Evolutionary conservation across 2,888 invertebrate species (phyloP).

Genomic region (Blastobasis lacticolella): DNA sequence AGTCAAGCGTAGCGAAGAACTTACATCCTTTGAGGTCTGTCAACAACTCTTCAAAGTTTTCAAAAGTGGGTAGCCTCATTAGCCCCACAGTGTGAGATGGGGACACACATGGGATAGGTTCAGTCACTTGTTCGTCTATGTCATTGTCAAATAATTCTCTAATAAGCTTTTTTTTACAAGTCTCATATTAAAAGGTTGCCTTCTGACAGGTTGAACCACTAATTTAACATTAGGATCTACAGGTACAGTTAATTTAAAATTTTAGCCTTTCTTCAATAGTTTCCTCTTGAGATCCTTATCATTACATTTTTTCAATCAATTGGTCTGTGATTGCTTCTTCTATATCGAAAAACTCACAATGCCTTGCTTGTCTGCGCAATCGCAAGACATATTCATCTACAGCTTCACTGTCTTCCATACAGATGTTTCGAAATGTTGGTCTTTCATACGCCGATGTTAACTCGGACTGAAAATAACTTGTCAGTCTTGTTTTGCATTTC

Average conservation of each 20-base stretch:
- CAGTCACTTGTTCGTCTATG: constrained; percentile 10
- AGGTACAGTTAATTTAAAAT: constrained; percentile 8
- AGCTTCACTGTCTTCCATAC: not conserved
- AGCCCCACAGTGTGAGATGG: constrained; percentile 10
- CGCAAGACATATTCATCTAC: not conserved
- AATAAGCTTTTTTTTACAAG: constrained; percentile 7
- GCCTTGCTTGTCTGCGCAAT: not conserved
- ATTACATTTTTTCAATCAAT: constrained; percentile 5
- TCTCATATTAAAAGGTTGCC: constrained; percentile 9
- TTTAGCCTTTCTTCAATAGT: constrained; percentile 4
- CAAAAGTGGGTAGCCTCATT: constrained; percentile 5
- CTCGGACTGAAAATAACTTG: not conserved
- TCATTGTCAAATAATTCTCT: constrained; percentile 9
- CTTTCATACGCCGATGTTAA: constrained; percentile 1
- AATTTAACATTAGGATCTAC: constrained; percentile 6
- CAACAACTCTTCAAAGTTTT: constrained; percentile 8
- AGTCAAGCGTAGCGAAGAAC: constrained; percentile 9
- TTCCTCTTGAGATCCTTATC: constrained; percentile 4
- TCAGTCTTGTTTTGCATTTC: not conserved
- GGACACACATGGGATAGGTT: constrained; percentile 11
- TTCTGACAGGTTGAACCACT: constrained; percentile 8
- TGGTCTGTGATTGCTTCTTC: not conserved
- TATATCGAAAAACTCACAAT: not conserved
- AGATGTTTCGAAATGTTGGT: not conserved
- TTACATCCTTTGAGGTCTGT: constrained; percentile 8